Evolutionary conservation across 2,797 vertebrate species (phyloP).

Genomic region (Avahi laniger): DNA sequence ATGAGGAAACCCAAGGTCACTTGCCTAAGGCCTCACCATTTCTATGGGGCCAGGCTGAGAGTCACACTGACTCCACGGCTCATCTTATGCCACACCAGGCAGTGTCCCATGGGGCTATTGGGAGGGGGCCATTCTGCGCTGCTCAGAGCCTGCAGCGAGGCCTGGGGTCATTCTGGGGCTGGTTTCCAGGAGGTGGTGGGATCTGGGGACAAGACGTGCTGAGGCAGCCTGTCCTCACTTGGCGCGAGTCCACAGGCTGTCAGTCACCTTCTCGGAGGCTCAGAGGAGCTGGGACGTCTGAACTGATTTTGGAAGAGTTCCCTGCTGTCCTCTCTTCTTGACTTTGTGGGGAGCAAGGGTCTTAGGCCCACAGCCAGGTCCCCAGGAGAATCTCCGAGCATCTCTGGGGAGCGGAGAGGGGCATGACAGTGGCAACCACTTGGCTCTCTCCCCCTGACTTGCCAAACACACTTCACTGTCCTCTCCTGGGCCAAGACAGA

Average conservation of each 20-base stretch:
- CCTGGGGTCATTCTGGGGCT: background rate
- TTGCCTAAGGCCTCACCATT: background rate
- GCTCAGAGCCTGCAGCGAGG: background rate
- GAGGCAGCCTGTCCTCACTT: background rate
- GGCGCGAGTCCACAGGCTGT: too few species aligned
- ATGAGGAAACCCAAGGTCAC: background rate
- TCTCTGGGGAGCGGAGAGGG: background rate
- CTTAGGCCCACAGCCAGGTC: background rate
- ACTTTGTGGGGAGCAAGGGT: background rate
- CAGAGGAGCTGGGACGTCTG: background rate
- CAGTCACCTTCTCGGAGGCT: background rate
- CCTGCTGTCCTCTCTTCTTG: background rate
- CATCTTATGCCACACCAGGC: background rate
- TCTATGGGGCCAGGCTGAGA: background rate
- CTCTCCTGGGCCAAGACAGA: background rate
- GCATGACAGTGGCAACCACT: background rate
- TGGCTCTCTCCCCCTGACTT: background rate
- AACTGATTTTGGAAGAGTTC: background rate
- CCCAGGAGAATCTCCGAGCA: background rate
- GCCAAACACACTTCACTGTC: background rate
- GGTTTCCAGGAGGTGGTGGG: background rate
- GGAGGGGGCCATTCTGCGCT: background rate
- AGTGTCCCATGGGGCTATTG: background rate
- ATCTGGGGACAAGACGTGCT: background rate
- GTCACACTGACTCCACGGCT: background rate